These are phyloP conservation scores for Hyles lineata DNA, from an alignment of 2,888 invertebrate genomes.

Conservation along the genomic window DNA sequence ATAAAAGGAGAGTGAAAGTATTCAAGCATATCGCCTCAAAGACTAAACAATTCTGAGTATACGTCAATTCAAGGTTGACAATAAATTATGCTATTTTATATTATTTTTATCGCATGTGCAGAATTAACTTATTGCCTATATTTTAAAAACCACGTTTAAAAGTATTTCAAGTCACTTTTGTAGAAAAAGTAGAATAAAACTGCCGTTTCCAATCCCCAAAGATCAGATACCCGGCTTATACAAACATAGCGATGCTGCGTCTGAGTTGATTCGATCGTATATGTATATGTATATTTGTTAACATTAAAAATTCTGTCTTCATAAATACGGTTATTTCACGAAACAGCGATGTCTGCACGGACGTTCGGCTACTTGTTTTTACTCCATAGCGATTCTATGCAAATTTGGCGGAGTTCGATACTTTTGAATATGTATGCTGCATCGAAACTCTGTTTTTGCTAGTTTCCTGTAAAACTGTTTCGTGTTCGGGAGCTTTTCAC, in stretches of 20 bases:
- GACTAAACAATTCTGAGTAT: too few species aligned
- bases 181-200: neutral
- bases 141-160: too few species aligned
- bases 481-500: slow-evolving; percentile 12
- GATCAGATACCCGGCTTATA: neutral
- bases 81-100: too few species aligned
- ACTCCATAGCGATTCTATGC: slow-evolving; percentile 38
- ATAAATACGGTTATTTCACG: slow-evolving; percentile 18
- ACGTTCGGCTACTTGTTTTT: slow-evolving; percentile 34
- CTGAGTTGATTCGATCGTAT: slow-evolving; percentile 6
- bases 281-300: neutral
- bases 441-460: slow-evolving; percentile 25
- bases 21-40: too few species aligned
- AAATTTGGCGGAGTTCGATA: slow-evolving; percentile 39
- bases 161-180: too few species aligned
- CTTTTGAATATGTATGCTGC: slow-evolving; percentile 43
- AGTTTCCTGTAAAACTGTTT: slow-evolving; percentile 11
- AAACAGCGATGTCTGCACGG: slow-evolving; percentile 20
- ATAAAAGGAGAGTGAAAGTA: too few species aligned
- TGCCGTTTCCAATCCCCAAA: neutral
- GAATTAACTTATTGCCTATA: too few species aligned
- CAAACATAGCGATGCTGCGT: neutral
- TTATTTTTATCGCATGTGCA: too few species aligned
- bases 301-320: slow-evolving; percentile 1
- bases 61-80: too few species aligned